Conservation (phyloP, 37 sponge, comb jelly and placozoan species). For the Axinella damicornis region DNA sequence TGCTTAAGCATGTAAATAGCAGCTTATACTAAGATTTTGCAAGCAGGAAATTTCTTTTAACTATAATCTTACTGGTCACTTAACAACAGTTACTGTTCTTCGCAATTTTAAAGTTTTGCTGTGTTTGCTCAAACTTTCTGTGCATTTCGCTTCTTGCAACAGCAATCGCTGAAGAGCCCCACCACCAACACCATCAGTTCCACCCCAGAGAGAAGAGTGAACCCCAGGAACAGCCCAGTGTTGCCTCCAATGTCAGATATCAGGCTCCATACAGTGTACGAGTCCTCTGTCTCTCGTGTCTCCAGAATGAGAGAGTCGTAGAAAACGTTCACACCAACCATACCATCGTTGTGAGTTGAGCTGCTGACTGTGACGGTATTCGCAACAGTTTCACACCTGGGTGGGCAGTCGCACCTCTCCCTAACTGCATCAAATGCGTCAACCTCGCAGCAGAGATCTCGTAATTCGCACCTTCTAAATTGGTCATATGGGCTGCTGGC, state of each 20-base stretch:
- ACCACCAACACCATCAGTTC: conserved; percentile 24
- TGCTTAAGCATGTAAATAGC: too few relatives aligned
- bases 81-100: too few relatives aligned
- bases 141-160: background rate
- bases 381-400: conserved; percentile 1
- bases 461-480: background rate
- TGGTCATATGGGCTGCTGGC: background rate
- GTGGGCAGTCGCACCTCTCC: conserved; percentile 27
- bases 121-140: too few relatives aligned
- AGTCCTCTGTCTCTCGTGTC: conserved; percentile 14
- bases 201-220: conserved; percentile 39
- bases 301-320: conserved; percentile 11
- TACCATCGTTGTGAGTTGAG: background rate
- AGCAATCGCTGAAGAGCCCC: conserved; percentile 15
- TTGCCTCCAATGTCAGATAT: conserved; percentile 62
- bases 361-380: conserved; percentile 7
- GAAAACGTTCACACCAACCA: conserved; percentile 1
- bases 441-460: conserved; percentile 21
- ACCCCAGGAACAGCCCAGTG: conserved; percentile 57
- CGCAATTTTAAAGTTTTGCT: too few relatives aligned
- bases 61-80: too few relatives aligned
- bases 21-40: too few relatives aligned
- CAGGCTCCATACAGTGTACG: conserved; percentile 46
- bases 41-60: too few relatives aligned
- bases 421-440: background rate